phyloP scores from a whole-genome alignment of 2,113 vertebrate genomes.

The Pseudorectes ferrugineus region DNA sequence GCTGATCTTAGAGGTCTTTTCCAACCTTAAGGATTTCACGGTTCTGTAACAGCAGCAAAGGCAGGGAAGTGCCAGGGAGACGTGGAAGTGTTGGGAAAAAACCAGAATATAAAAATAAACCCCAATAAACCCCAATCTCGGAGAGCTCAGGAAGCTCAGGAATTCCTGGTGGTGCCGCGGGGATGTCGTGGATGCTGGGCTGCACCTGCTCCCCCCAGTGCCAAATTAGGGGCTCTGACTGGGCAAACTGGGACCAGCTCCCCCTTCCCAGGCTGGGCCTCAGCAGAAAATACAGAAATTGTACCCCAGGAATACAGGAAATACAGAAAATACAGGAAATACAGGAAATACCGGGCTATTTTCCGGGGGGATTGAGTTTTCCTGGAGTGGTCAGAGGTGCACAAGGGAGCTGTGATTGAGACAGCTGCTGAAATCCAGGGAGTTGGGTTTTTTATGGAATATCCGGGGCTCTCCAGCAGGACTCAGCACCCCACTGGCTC shows the following conservation, averaged over 20 bases:
- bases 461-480: rapidly evolving
- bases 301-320: background rate
- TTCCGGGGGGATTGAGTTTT: background rate
- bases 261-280: background rate
- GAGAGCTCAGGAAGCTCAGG: background rate
- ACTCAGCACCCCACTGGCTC: background rate
- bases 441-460: background rate
- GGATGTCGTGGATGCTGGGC: too few species aligned
- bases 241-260: background rate
- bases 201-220: background rate
- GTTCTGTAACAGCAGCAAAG: background rate
- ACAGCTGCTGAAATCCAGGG: background rate
- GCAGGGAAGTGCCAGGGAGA: background rate
- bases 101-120: background rate
- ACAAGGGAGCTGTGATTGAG: background rate
- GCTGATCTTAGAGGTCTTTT: background rate
- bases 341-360: background rate
- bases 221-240: background rate
- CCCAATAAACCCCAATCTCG: too few species aligned
- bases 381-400: too few species aligned
- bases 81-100: background rate
- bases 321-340: background rate
- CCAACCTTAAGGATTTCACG: background rate
- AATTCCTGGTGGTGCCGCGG: background rate
- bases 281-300: background rate